A percentile compares a stretch with the other conserved stretches of the same genome.
These are phyloP conservation scores for Polyommatus iphigenia DNA, from an alignment of 2,888 invertebrate species.

Conservation along the genomic window DNA sequence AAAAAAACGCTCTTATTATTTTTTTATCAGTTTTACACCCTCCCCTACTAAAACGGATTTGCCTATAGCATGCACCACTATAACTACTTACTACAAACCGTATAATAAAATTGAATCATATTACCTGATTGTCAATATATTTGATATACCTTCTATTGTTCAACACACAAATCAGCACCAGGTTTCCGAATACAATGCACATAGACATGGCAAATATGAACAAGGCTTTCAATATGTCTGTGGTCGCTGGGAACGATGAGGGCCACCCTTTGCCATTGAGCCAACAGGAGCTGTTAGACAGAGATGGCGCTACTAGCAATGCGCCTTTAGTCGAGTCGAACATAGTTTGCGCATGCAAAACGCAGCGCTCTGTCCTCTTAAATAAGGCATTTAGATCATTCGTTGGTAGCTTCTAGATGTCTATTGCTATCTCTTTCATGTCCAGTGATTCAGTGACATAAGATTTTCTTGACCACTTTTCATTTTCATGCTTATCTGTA, in stretches of 20 bases:
- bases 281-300: constrained; percentile 91
- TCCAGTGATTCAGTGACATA: background rate
- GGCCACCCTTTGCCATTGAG: constrained; percentile 84
- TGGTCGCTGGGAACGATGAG: constrained; percentile 82
- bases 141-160: constrained; percentile 91
- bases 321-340: constrained; percentile 84
- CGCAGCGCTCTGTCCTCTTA: constrained; percentile 69
- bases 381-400: constrained; percentile 75
- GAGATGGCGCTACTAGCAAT: constrained; percentile 88
- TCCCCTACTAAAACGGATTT: too few relatives aligned
- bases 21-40: too few relatives aligned
- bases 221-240: constrained; percentile 87
- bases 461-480: background rate
- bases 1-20: too few relatives aligned
- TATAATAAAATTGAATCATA: background rate
- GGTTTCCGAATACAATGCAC: constrained; percentile 89
- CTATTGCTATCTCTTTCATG: constrained; percentile 29
- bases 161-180: constrained; percentile 89
- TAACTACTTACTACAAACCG: background rate
- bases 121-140: constrained; percentile 93
- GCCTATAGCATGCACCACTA: background rate
- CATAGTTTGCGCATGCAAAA: constrained; percentile 77
- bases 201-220: constrained; percentile 88
- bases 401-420: constrained; percentile 31
- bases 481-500: constrained; percentile 5